Conservation (phyloP, 1,140 invertebrate genomes). For the Calliphora vicina region DNA sequence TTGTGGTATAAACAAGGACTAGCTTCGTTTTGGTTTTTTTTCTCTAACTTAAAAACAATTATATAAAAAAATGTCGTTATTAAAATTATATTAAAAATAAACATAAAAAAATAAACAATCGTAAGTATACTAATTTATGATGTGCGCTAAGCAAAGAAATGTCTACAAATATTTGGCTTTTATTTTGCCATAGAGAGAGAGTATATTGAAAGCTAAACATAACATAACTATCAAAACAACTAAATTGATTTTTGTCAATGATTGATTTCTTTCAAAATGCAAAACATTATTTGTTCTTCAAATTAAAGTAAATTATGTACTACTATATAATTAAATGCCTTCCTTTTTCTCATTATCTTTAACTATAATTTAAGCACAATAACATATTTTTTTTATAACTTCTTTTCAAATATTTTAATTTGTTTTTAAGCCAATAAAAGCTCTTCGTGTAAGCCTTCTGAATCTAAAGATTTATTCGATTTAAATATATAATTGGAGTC, state of each 20-base stretch:
- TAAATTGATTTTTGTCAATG: neutral
- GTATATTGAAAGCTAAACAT: neutral
- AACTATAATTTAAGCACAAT: neutral
- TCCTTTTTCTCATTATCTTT: neutral
- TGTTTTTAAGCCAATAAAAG: constrained; percentile 49
- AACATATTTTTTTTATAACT: neutral
- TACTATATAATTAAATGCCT: neutral
- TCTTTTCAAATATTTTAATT: neutral
- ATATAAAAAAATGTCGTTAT: constrained; percentile 2
- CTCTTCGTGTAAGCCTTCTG: constrained; percentile 50
- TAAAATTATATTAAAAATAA: neutral
- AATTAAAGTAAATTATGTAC: neutral
- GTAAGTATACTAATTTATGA: neutral
- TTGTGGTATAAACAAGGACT: constrained; percentile 24
- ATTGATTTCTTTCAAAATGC: neutral
- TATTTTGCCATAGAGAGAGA: neutral
- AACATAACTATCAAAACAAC: neutral
- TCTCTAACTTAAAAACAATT: neutral
- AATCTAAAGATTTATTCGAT: constrained; percentile 57
- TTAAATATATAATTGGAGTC: constrained; percentile 57
- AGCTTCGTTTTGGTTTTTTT: constrained; percentile 30
- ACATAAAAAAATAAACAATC: neutral
- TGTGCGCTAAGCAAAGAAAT: constrained; percentile 9
- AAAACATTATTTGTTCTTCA: neutral
- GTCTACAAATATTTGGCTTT: neutral